Evolutionary conservation across 2,113 vertebrate genomes (phyloP).

Genomic region (Grammomys dolichurus): DNA sequence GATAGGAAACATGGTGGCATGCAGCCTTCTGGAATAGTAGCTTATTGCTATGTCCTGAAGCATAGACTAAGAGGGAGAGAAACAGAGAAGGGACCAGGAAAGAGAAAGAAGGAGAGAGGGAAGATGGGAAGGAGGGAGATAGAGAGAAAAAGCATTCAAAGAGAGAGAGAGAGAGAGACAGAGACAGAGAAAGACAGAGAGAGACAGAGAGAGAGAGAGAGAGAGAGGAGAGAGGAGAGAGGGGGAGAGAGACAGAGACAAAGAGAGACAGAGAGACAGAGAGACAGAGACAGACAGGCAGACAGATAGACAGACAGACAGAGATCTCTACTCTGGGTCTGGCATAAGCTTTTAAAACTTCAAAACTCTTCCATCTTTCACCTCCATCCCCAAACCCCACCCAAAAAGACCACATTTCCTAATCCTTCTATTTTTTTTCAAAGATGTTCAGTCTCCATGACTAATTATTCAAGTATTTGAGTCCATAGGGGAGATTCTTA

Average conservation of each 20-base stretch:
- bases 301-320: neutral
- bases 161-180: neutral
- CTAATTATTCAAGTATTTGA: neutral
- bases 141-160: too few species aligned
- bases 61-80: neutral
- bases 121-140: neutral
- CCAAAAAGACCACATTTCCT: neutral
- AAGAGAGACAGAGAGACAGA: neutral
- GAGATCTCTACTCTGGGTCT: neutral
- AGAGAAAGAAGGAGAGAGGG: accelerated
- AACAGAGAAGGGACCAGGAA: too few species aligned
- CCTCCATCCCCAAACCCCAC: neutral
- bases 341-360: neutral
- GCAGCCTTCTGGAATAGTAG: neutral
- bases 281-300: neutral
- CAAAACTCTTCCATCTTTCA: neutral
- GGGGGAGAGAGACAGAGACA: neutral
- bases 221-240: neutral
- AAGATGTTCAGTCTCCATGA: neutral
- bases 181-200: neutral
- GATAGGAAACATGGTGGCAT: neutral
- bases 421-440: neutral
- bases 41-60: neutral
- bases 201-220: neutral
- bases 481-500: neutral